Conservation (phyloP, 2,113 vertebrate genomes). For the Fukomys damarensis region DNA sequence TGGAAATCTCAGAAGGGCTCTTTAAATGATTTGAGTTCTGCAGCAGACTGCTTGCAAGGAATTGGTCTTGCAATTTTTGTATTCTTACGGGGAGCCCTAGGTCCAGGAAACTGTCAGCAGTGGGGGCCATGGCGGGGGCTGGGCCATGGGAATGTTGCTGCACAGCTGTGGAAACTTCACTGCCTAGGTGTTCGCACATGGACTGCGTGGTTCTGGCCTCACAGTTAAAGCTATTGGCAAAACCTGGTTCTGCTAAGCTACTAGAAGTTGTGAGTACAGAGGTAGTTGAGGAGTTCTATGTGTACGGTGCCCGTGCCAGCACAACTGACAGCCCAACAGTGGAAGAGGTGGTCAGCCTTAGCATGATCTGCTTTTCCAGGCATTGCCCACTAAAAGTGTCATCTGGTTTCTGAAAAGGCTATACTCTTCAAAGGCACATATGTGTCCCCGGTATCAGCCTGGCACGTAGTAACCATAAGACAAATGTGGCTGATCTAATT, state of each 20-base stretch:
- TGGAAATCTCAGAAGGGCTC: not conserved
- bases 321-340: not conserved
- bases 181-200: not conserved
- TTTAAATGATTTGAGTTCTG: not conserved
- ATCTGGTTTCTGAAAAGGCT: not conserved
- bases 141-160: not conserved
- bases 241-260: not conserved
- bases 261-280: not conserved
- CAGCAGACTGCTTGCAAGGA: not conserved
- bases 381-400: not conserved
- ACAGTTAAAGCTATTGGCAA: not conserved
- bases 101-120: not conserved
- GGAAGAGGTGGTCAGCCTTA: not conserved
- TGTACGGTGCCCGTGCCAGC: accelerated
- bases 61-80: not conserved
- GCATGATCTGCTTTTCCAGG: not conserved
- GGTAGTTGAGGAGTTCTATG: accelerated
- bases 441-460: not conserved
- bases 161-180: not conserved
- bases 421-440: not conserved
- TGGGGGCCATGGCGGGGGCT: not conserved
- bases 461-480: not conserved
- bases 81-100: accelerated
- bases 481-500: not conserved
- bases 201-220: not conserved